These are phyloP conservation scores for Gallinago solitaria DNA, from an alignment of 2,797 vertebrate genomes.

Conservation along the genomic window DNA sequence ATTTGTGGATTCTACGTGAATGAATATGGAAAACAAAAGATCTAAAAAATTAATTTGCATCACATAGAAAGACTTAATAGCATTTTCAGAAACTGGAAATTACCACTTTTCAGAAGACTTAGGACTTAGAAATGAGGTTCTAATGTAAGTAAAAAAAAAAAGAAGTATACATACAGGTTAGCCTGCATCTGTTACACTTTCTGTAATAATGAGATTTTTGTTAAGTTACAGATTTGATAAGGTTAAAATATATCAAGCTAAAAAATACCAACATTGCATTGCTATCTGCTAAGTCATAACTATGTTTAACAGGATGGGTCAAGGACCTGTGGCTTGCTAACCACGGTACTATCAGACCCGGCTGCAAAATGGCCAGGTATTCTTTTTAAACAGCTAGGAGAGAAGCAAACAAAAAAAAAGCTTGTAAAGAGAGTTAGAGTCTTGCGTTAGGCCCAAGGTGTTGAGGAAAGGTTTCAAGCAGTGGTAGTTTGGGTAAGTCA, in stretches of 20 bases:
- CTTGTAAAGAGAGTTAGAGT: neutral
- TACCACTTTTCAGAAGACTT: neutral
- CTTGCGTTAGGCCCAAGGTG: neutral
- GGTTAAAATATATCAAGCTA: neutral
- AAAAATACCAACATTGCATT: neutral
- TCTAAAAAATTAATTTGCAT: neutral
- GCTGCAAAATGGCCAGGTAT: neutral
- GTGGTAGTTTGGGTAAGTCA: neutral
- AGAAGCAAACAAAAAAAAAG: neutral
- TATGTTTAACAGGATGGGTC: neutral
- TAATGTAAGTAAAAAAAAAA: neutral
- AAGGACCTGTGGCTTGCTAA: neutral
- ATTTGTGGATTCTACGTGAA: neutral
- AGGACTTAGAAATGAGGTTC: neutral
- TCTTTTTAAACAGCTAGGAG: neutral
- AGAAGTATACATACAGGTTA: neutral
- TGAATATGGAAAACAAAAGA: neutral
- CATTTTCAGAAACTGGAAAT: neutral
- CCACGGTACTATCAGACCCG: neutral
- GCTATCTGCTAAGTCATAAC: neutral
- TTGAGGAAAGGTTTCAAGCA: neutral
- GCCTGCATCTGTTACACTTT: neutral
- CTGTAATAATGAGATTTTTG: neutral
- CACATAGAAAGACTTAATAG: neutral
- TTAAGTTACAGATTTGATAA: neutral